Base-by-base conservation (phyloP, 30 jellyfish, hydroid and myxozoan genomes). In the Aurelia aurita complex sp. Pacific region DNA sequence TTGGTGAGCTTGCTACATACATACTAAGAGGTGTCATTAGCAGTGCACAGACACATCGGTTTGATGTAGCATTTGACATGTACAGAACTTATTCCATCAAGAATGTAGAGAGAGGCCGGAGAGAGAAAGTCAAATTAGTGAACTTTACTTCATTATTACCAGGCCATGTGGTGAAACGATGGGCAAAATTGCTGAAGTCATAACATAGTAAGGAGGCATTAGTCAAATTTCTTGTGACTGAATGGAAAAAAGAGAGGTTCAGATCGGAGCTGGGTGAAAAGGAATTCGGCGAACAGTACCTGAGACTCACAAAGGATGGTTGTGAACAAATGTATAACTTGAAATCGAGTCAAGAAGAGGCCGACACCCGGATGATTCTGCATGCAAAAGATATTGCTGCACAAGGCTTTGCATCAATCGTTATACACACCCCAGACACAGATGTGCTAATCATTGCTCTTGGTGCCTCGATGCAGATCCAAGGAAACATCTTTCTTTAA, bases 51-150 rank as follows among this genome's bases (percentile, higher is more conserved):
- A 16, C 73, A 63, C 18, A 63, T 63, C 73, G 0, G 10, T 17
- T 77, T 38, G 88, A 80, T 3, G 40, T 80, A 7, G 90, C 66
- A 32, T 66, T 63, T 66, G 90, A 63, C 33, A 60, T 54, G 62
- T 77, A 80, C 76, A 78, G 86, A 63, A 43, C 38, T 29, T 43
- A 63, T 34, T 66, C 90, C 76, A 80, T 80, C 90, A 80, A 80
- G 50, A 80, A 63, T 64, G 88, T 87, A 80, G 89, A 78, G 46
- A 78, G 86, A 76, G 82, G 81, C 67, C 73, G 29, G 29, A 23
- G 29, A 23, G 29, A 23, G 29, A 23, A 23, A 23, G 29, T 23
- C 29, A 23, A 0, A 23, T 23, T 23, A 23, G 29, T 23, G 29
- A 23, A 23, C 29, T 23, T 23, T 23, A 23, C 29, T 23, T 23